Evolutionary conservation across 2,797 vertebrate genomes (phyloP), one percentile per base, ranked within the genome.

Genomic region (Falco cherrug): DNA sequence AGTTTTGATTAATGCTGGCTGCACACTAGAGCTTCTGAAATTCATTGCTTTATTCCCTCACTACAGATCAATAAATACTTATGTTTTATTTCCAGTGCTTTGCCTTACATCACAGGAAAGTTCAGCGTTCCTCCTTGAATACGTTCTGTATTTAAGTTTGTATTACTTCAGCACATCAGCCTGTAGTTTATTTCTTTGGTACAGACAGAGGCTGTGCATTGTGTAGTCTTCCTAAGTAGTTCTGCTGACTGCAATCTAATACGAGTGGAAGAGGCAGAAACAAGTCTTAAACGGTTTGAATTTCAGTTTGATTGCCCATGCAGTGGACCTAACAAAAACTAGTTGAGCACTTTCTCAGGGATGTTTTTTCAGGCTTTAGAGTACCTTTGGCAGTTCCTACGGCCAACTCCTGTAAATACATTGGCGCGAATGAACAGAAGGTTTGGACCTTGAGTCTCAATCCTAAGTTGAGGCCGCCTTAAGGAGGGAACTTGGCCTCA

Each of bases 21-120:
- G 92, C 86, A 79, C 74, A 21, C 81, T 84, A 48, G 70, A 94
- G 94, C 88, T 97, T 96, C 95, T 96, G 94, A 92, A 97, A 97
- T 97, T 90, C 96, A 94, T 94, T 92, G 94, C 95, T 92, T 89
- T 97, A 91, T 90, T 97, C 95, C 90, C 89, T 88, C 71, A 95
- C 94, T 97, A 96, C 92, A 71, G 96, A 95, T 97, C 96, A 91
- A 96, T 97, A 96, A 97, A 97, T 96, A 97, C 86, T 89, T 84
- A 75, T 82, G 75, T 84, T 97, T 97, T 97, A 97, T 97, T 97
- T 96, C 81, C 92, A 84, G 77, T 31, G 92, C 78, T 92, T 95
- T 96, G 69, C 78, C 81, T 95, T 95, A 81, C 82, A 93, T 87
- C 79, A 92, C 92, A 79, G 69, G 37, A 54, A 86, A 95, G 84